These are phyloP conservation scores for Dicyrtomina minuta DNA, from an alignment of 2,888 invertebrate species.

Conservation along the genomic window DNA sequence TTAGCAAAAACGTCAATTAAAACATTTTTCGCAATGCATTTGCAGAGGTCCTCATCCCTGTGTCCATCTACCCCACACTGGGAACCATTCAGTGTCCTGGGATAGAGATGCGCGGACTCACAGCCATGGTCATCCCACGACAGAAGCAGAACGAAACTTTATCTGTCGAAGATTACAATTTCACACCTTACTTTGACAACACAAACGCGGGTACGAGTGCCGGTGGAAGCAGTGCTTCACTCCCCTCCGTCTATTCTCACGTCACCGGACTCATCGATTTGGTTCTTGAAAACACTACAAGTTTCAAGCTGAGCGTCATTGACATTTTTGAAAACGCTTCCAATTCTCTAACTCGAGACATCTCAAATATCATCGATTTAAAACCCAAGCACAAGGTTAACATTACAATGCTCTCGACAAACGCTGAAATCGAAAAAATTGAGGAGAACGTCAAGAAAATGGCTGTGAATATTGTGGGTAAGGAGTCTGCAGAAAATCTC, in stretches of 20 bases:
- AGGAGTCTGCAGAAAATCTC: conserved; percentile 17
- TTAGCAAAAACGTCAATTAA: too few relatives aligned
- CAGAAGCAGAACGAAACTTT: conserved; percentile 18
- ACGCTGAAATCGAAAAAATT: conserved; percentile 11
- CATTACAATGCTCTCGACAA: too few relatives aligned
- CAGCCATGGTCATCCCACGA: conserved; percentile 73
- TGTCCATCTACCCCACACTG: conserved; percentile 61
- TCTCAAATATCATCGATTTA: conserved; percentile 18
- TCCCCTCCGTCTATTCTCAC: not conserved
- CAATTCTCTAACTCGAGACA: conserved; percentile 12
- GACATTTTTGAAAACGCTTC: conserved; percentile 23
- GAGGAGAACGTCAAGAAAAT: conserved; percentile 4
- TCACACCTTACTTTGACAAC: conserved; percentile 32
- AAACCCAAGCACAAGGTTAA: not conserved
- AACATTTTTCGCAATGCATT: too few relatives aligned
- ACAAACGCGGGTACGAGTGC: too few relatives aligned
- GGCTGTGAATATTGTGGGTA: conserved; percentile 4
- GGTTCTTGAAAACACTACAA: conserved; percentile 19
- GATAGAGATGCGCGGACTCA: conserved; percentile 74
- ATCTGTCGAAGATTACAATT: conserved; percentile 31
- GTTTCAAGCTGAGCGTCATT: conserved; percentile 15
- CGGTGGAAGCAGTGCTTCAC: not conserved
- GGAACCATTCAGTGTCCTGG: conserved; percentile 67
- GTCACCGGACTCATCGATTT: conserved; percentile 21
- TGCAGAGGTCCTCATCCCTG: conserved; percentile 39